These are phyloP conservation scores for Vulpes ferrilata DNA, from an alignment of 2,113 vertebrate genomes.

Conservation along the genomic window DNA sequence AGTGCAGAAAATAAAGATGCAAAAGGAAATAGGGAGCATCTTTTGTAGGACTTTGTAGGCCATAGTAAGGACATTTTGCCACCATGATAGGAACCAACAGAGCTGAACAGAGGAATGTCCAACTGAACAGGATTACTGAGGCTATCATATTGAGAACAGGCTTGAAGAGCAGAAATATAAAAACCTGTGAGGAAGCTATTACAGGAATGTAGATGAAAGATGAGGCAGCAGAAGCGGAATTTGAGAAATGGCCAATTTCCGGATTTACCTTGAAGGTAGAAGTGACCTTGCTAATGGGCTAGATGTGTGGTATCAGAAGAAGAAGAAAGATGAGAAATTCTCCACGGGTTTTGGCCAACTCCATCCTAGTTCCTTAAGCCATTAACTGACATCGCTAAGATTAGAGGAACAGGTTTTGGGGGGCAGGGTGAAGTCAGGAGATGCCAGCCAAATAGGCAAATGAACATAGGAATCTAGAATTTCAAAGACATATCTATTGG, in stretches of 20 bases:
- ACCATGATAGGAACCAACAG: background rate
- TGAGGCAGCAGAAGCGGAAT: background rate
- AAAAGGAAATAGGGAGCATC: background rate
- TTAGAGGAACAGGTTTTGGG: background rate
- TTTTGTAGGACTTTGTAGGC: background rate
- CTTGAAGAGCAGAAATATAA: background rate
- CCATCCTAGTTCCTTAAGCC: background rate
- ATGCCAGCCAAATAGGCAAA: background rate
- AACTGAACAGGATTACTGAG: background rate
- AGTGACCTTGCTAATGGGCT: background rate
- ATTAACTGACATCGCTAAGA: background rate
- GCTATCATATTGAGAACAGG: background rate
- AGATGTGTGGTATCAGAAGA: background rate
- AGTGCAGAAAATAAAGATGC: background rate
- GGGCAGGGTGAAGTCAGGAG: background rate
- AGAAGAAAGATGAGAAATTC: background rate
- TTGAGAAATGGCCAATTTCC: slow-evolving; percentile 1
- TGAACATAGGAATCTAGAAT: background rate
- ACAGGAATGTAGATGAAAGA: background rate
- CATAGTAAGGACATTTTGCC: background rate
- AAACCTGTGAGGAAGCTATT: background rate
- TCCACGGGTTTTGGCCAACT: background rate
- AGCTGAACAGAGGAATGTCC: background rate
- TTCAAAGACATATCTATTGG: background rate
- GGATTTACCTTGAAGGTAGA: background rate